Evolutionary conservation across 1,140 invertebrate genomes (phyloP), one percentile per base, ranked within the genome.

Genomic region (Atta cephalotes): DNA sequence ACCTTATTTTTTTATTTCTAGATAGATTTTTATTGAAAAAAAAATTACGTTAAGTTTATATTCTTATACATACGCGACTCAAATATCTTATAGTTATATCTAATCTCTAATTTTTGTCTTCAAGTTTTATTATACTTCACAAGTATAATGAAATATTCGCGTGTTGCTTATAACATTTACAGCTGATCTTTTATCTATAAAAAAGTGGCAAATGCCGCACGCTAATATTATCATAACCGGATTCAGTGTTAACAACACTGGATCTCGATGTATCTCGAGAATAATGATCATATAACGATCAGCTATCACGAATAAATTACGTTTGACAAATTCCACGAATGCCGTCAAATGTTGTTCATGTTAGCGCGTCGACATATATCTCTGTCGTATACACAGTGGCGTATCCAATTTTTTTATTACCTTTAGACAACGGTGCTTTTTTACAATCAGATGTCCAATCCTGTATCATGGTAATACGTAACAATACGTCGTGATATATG

Each of bases 321-420:
- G 60, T 76, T 85, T 66, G 66, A 88, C 66, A 51, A 89, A 89
- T 89, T 85, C 87, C 49, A 39, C 60, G 88, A 35, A 88, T 89
- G 58, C 88, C 72, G 35, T 88, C 25, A 68, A 71, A 87, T 56
- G 63, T 87, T 84, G 87, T 63, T 84, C 70, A 28, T 71, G 76
- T 66, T 35, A 65, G 3, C 58, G 12, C 16, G 25, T 60, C 53
- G 31, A 79, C 60, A 31, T 65, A 79, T 49, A 63, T 78, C 56
- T 63, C 25, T 21, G 72, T 79, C 25, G 16, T n/a, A 66, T 31
- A n/a, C 10, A 49, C 76, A 79, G 18, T 79, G 60, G 25, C 76
- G 76, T 65, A 79, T 66, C 12, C 25, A 79, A 12, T 49, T 78
- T 77, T 78, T 28, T 31, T n/a, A 77, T 7, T 9, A 56, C 18